phyloP scores from a whole-genome alignment of 2,888 invertebrate genomes.

The Thera britannica region DNA sequence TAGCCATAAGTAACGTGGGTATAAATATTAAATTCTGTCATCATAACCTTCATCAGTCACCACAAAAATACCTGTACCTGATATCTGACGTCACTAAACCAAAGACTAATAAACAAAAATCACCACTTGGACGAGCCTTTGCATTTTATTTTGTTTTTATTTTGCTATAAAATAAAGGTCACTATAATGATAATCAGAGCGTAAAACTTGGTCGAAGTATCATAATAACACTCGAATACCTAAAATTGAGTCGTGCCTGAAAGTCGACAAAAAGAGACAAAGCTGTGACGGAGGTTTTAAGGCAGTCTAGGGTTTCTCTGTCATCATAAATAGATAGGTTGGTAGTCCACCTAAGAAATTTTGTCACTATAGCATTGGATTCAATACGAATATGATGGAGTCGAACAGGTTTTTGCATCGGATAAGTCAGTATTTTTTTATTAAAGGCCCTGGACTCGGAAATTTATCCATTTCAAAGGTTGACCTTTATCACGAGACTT shows the following conservation, averaged over 20 bases:
- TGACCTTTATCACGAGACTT: slow-evolving; percentile 1
- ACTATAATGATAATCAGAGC: slow-evolving; percentile 34
- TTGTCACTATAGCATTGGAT: neutral
- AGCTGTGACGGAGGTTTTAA: neutral
- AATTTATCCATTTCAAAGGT: slow-evolving; percentile 6
- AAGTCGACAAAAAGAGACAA: too few species aligned
- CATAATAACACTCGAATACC: slow-evolving; percentile 3
- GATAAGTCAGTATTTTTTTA: slow-evolving; percentile 12
- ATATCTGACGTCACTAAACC: too few species aligned
- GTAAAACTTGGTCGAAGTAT: slow-evolving; percentile 21
- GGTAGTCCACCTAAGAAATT: neutral
- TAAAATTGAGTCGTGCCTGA: neutral
- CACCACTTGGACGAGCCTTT: neutral
- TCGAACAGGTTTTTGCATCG: slow-evolving; percentile 17
- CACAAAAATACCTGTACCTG: too few species aligned
- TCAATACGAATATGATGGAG: slow-evolving; percentile 1
- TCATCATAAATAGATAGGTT: neutral
- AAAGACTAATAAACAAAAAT: neutral
- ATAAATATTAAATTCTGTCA: too few species aligned
- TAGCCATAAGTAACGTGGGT: too few species aligned
- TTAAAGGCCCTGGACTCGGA: slow-evolving; percentile 19
- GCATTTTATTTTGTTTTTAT: neutral
- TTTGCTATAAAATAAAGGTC: slow-evolving; percentile 26
- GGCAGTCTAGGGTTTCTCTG: neutral
- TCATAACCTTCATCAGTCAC: too few species aligned